Conservation (phyloP, 2,888 invertebrate genomes). For the Apodemia duryi region DNA sequence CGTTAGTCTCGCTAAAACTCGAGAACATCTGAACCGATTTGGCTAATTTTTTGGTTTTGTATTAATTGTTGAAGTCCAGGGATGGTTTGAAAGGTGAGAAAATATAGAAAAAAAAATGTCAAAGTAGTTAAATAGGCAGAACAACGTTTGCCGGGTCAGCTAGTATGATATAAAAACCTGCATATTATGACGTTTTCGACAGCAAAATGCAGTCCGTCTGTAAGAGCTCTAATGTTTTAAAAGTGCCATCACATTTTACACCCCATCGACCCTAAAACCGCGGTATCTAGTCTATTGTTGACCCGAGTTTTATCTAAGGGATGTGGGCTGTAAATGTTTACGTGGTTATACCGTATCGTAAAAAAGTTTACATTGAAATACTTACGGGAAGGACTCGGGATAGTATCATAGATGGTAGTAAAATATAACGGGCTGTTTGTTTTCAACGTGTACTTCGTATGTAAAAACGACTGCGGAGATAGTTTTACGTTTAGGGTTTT, state of each 20-base stretch:
- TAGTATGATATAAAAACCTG: no score
- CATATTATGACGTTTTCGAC: no score
- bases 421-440: slow-evolving; percentile 5
- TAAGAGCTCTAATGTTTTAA: no score
- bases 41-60: no score
- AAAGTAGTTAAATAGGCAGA: no score
- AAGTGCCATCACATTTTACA: background rate
- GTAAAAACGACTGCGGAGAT: background rate
- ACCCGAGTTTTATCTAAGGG: slow-evolving; percentile 40
- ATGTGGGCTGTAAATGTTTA: slow-evolving; percentile 42
- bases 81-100: no score
- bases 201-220: no score
- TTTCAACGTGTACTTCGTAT: background rate
- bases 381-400: slow-evolving; percentile 21
- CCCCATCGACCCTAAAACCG: slow-evolving; percentile 4
- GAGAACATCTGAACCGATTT: no score
- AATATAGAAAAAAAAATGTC: no score
- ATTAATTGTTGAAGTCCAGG: no score
- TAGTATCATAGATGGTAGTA: slow-evolving; percentile 5
- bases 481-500: background rate
- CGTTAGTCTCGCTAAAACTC: no score
- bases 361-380: slow-evolving; percentile 37
- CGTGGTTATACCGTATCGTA: slow-evolving; percentile 36
- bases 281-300: background rate
- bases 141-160: no score